Evolutionary conservation across 2,888 invertebrate species (phyloP).

Genomic region (Pseudanteris insignis): DNA sequence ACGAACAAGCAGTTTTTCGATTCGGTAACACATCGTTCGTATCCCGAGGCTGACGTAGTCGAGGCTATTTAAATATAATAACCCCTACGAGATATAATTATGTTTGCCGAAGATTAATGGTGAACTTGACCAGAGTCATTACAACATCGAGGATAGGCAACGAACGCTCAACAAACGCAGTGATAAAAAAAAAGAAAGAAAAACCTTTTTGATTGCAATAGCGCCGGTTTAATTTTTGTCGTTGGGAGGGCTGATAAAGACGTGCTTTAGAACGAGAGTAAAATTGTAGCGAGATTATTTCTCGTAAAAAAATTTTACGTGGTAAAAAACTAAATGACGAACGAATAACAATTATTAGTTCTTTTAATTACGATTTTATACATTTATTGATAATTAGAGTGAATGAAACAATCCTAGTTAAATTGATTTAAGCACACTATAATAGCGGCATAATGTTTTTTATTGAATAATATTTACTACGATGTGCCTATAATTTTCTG

Average conservation of each 20-base stretch:
- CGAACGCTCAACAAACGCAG: conserved; percentile 19
- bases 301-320: too few relatives aligned
- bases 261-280: too few relatives aligned
- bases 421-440: too few relatives aligned
- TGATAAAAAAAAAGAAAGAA: conserved; percentile 17
- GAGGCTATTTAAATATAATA: conserved; percentile 37
- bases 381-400: too few relatives aligned
- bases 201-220: conserved; percentile 23
- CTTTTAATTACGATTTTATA: too few relatives aligned
- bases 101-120: conserved; percentile 38
- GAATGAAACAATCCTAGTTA: too few relatives aligned
- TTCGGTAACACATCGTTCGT: conserved; percentile 7
- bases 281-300: too few relatives aligned
- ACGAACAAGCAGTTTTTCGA: conserved; percentile 8
- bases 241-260: conserved; percentile 1
- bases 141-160: conserved; percentile 27
- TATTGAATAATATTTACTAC: too few relatives aligned
- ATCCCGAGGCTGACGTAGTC: conserved; percentile 28
- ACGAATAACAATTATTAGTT: too few relatives aligned
- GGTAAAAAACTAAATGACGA: too few relatives aligned
- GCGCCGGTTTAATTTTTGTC: conserved; percentile 24
- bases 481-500: too few relatives aligned
- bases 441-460: too few relatives aligned
- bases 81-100: conserved; percentile 38
- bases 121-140: conserved; percentile 41